phyloP scores from a whole-genome alignment of 2,113 vertebrate genomes.

The Erythrocercus mccallii region DNA sequence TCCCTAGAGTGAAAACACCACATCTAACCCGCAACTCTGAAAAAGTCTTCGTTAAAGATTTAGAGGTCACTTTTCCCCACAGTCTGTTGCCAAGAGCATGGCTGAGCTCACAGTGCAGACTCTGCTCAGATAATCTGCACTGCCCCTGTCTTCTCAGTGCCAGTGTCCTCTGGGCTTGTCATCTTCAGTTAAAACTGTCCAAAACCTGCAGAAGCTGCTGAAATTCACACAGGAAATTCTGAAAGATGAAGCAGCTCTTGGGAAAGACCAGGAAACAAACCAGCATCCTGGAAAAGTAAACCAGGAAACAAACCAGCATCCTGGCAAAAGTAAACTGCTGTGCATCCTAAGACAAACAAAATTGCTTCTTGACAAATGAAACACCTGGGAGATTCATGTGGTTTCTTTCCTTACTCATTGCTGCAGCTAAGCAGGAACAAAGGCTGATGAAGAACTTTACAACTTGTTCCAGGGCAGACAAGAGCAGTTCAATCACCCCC shows the following conservation, averaged over 20 bases:
- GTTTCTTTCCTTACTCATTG: neutral
- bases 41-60: neutral
- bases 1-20: neutral
- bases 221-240: rapidly evolving
- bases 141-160: neutral
- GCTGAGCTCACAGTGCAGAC: neutral
- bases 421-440: neutral
- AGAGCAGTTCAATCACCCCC: neutral
- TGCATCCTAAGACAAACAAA: neutral
- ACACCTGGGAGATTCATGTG: neutral
- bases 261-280: neutral
- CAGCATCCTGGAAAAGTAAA: neutral
- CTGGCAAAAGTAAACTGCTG: neutral
- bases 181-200: neutral
- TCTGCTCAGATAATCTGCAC: neutral
- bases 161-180: neutral
- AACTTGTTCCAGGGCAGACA: neutral
- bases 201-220: neutral
- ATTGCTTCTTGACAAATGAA: neutral
- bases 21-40: neutral
- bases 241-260: neutral
- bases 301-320: neutral
- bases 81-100: neutral
- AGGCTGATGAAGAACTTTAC: neutral
- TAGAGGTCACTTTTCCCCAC: neutral